Percentiles rank a stretch among this genome's conserved stretches.
Evolutionary conservation across 2,113 vertebrate genomes (phyloP).

Genomic region (Aspidoscelis tigris): DNA sequence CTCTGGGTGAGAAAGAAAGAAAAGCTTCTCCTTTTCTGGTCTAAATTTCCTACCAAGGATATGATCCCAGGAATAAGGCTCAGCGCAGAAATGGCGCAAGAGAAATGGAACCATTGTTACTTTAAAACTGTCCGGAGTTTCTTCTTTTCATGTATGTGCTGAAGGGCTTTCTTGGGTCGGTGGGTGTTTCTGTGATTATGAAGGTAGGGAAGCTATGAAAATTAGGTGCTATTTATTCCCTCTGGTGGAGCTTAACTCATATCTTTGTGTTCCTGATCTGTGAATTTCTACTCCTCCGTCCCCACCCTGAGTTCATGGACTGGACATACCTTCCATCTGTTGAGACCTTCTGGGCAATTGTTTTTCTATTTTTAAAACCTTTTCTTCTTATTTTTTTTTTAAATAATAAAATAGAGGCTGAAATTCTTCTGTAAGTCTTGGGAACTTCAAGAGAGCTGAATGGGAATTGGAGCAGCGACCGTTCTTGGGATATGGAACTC

Average conservation of each 20-base stretch:
- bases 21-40: too few relatives aligned
- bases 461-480: too few relatives aligned
- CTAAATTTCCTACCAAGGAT: too few relatives aligned
- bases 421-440: not conserved
- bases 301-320: not conserved
- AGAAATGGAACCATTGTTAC: not conserved
- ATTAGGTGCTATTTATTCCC: not conserved
- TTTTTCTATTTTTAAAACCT: not conserved
- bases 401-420: not conserved
- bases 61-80: too few relatives aligned
- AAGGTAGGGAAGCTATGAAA: not conserved
- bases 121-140: not conserved
- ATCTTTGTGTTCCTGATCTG: not conserved
- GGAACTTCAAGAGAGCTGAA: not conserved
- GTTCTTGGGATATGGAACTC: too few relatives aligned
- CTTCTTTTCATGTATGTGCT: not conserved
- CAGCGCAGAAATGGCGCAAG: too few relatives aligned
- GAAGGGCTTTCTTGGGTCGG: not conserved
- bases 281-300: not conserved
- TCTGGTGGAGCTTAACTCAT: too few relatives aligned
- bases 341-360: not conserved
- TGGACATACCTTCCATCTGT: not conserved
- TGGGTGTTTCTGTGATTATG: not conserved
- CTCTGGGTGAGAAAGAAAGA: too few relatives aligned
- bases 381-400: not conserved